Evolutionary conservation across 2,888 invertebrate species (phyloP), one percentile per base, ranked within the genome.

Genomic region (Nymphalis c-album): DNA sequence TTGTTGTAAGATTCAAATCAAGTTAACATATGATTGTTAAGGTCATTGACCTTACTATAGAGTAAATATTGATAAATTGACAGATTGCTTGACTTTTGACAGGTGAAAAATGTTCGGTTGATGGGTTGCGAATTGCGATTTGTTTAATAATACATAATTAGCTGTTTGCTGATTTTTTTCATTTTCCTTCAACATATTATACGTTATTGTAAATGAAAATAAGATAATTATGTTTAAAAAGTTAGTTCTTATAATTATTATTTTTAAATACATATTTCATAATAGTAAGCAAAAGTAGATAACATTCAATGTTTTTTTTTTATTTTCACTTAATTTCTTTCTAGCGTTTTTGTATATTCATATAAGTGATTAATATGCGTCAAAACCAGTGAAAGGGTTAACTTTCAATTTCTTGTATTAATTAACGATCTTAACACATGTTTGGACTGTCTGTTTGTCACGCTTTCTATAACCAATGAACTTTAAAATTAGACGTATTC

Each of bases 321-420:
- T n/a, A 26, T 53, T 31, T 55, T 55, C n/a, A 55, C 13, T n/a
- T 35, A 31, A 22, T 20, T 58, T 13, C 35, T 18, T 16, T 20
- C 6, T 8, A 31, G 26, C n/a, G 8, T 13, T 7, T 55, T 46
- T 60, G 31, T 63, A 35, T 26, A 40, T 18, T 35, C 40, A 10
- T 40, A 40, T 7, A n/a, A 26, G 45, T 51, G 60, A 64, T 64
- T 64, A 65, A 65, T 65, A 55, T 60, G 60, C 60, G 46, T 55
- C 60, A 35, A 60, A 51, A 50, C 35, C 45, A 71, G 71, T 67
- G 73, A 74, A 75, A 73, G 76, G 77, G 76, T 75, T 81, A 83
- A 88, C 91, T 91, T 91, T 91, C 91, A 90, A 89, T 91, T 91
- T 91, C 85, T 84, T 82, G 76, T 86, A 90, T 90, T 89, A 90